Percentiles rank a stretch among this genome's conserved stretches.
phyloP scores from a whole-genome alignment of 2,797 vertebrate species.

The Chelon auratus region DNA sequence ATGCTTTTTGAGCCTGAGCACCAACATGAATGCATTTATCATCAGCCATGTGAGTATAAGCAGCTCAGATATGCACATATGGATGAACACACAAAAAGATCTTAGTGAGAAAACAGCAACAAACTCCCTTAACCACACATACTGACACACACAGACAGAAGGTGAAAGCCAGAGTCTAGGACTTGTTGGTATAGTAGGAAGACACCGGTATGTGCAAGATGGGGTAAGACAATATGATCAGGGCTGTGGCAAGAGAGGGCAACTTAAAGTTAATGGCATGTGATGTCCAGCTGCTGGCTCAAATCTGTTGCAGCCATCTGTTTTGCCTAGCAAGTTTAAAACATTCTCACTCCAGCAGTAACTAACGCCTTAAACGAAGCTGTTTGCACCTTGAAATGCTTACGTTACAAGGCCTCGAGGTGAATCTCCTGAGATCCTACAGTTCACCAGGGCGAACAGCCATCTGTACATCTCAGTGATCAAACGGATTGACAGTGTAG shows the following conservation, averaged over 20 bases:
- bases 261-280: constrained; percentile 73
- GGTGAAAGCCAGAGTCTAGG: constrained; percentile 3
- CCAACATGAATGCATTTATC: constrained; percentile 37
- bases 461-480: constrained; percentile 30
- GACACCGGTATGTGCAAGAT: constrained; percentile 63
- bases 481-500: constrained; percentile 35
- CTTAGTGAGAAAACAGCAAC: not conserved
- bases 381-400: constrained; percentile 14
- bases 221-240: constrained; percentile 51
- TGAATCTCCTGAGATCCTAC: constrained; percentile 36
- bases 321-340: constrained; percentile 53
- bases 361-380: constrained; percentile 46
- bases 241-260: constrained; percentile 51
- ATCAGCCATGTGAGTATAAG: constrained; percentile 21
- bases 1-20: constrained; percentile 25
- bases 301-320: constrained; percentile 75
- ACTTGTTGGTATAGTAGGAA: constrained; percentile 28
- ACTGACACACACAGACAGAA: constrained; percentile 9
- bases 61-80: not conserved
- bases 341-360: constrained; percentile 44
- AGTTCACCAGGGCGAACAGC: constrained; percentile 27
- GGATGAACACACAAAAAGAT: constrained; percentile 1
- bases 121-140: not conserved
- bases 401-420: constrained; percentile 19
- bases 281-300: constrained; percentile 72